Percentiles rank a stretch among this genome's conserved stretches.
Evolutionary conservation across 2,113 vertebrate genomes (phyloP).

Genomic region (Pleuronectes platessa): DNA sequence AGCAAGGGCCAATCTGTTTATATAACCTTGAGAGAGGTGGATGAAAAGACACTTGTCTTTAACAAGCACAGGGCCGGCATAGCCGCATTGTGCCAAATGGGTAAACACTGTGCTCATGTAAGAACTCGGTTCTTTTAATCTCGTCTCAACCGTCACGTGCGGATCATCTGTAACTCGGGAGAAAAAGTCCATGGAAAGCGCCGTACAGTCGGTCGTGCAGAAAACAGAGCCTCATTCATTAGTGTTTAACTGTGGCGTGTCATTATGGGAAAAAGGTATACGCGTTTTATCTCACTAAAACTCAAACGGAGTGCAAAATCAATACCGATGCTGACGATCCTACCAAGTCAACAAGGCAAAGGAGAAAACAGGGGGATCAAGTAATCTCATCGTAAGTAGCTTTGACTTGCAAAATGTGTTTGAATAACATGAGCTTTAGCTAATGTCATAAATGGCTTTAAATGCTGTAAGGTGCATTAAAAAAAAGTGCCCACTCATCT

Average conservation of each 20-base stretch:
- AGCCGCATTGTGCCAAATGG: neutral
- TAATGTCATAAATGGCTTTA: conserved; percentile 82
- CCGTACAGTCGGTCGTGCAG: conserved; percentile 5
- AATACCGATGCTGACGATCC: conserved; percentile 72
- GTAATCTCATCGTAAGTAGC: conserved; percentile 69
- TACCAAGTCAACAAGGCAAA: conserved; percentile 58
- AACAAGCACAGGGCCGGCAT: conserved; percentile 20
- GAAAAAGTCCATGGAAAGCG: conserved; percentile 24
- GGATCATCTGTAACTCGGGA: neutral
- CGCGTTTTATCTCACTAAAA: conserved; percentile 51
- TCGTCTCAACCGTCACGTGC: conserved; percentile 2
- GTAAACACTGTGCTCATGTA: conserved; percentile 1
- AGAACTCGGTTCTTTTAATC: conserved; percentile 2
- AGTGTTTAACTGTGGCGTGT: conserved; percentile 11
- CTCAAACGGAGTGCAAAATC: conserved; percentile 72
- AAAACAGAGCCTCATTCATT: conserved; percentile 27
- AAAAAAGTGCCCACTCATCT: conserved; percentile 74
- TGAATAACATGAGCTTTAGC: conserved; percentile 80
- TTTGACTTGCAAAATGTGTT: conserved; percentile 75
- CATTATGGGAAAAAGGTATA: conserved; percentile 14
- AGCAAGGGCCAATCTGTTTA: conserved; percentile 51
- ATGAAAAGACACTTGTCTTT: conserved; percentile 20
- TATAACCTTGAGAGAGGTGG: conserved; percentile 41
- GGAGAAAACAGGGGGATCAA: conserved; percentile 52
- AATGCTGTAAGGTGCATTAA: conserved; percentile 77